phyloP scores from a whole-genome alignment of 2,113 vertebrate species.

The Brachyhypopomus gauderio region DNA sequence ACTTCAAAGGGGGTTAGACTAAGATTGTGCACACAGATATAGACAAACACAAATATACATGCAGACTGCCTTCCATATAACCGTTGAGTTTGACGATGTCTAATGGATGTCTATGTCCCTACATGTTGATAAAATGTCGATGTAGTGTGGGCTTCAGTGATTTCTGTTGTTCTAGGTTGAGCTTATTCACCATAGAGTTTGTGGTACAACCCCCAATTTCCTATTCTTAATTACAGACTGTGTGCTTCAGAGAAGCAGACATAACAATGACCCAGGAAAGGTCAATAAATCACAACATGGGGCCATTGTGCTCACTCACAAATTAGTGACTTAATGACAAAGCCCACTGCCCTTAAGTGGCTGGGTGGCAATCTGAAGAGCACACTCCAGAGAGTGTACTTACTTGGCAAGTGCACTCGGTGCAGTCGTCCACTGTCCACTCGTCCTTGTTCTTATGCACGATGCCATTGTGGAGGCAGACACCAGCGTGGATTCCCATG shows the following conservation, averaged over 20 bases:
- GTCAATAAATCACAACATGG: slow-evolving; percentile 55
- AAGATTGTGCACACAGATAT: slow-evolving; percentile 6
- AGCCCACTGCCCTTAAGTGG: slow-evolving; percentile 34
- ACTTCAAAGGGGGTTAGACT: not conserved
- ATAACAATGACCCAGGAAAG: slow-evolving; percentile 54
- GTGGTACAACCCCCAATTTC: slow-evolving; percentile 31
- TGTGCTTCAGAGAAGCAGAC: slow-evolving; percentile 52
- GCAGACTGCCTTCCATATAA: slow-evolving; percentile 43
- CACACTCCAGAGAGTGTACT: slow-evolving; percentile 33
- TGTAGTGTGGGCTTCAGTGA: not conserved
- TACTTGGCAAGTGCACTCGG: slow-evolving; percentile 95
- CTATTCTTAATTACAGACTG: slow-evolving; percentile 62
- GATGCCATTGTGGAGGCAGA: slow-evolving; percentile 92
- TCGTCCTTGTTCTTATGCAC: slow-evolving; percentile 87
- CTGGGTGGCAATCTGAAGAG: slow-evolving; percentile 19
- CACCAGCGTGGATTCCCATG: slow-evolving; percentile 77
- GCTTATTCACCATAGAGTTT: not conserved
- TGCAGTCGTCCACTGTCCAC: slow-evolving; percentile 96
- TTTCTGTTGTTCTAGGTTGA: slow-evolving; percentile 3
- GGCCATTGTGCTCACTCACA: slow-evolving; percentile 57
- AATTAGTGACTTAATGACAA: slow-evolving; percentile 65
- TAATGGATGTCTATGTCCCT: slow-evolving; percentile 31
- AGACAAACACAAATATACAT: not conserved
- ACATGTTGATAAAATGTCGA: not conserved
- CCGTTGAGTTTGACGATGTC: slow-evolving; percentile 3